A percentile compares a stretch with the other conserved stretches of the same genome.
These are phyloP conservation scores for Temnopleurus reevesii DNA, from an alignment of 53 echinoderm and acorn worm genomes.

Conservation along the genomic window DNA sequence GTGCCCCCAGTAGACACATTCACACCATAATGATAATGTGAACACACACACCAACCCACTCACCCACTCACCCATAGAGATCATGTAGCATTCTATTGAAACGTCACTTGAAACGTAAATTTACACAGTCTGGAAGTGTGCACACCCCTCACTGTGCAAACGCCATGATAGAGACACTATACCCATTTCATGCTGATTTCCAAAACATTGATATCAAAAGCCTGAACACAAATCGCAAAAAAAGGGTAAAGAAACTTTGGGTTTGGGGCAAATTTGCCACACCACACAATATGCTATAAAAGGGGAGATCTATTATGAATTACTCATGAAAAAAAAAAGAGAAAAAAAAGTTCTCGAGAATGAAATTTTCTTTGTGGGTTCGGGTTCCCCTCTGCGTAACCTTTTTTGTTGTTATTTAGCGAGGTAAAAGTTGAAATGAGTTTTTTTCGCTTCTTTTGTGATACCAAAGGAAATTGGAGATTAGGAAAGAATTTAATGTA, in stretches of 20 bases:
- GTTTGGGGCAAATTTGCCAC: background rate
- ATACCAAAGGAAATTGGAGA: background rate
- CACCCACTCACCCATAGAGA: no score
- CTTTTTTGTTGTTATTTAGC: constrained; percentile 8
- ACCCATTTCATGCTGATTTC: background rate
- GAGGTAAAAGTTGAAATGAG: background rate
- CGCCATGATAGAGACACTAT: constrained; percentile 25
- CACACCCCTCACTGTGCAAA: constrained; percentile 22
- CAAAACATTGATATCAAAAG: background rate
- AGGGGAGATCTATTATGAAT: background rate
- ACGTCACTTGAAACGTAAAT: background rate
- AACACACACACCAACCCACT: no score
- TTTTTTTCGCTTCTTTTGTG: background rate
- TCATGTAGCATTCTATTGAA: no score
- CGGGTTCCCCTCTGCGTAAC: background rate
- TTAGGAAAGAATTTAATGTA: background rate
- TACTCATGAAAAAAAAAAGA: background rate
- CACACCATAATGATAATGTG: no score
- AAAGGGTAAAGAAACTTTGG: background rate
- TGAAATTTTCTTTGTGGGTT: background rate
- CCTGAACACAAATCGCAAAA: background rate
- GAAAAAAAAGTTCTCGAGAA: background rate
- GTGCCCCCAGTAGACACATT: no score
- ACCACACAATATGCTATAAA: background rate
- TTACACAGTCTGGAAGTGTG: background rate